Base-by-base conservation (phyloP, 1,140 invertebrate species). In the Drosophila pallidifrons region DNA sequence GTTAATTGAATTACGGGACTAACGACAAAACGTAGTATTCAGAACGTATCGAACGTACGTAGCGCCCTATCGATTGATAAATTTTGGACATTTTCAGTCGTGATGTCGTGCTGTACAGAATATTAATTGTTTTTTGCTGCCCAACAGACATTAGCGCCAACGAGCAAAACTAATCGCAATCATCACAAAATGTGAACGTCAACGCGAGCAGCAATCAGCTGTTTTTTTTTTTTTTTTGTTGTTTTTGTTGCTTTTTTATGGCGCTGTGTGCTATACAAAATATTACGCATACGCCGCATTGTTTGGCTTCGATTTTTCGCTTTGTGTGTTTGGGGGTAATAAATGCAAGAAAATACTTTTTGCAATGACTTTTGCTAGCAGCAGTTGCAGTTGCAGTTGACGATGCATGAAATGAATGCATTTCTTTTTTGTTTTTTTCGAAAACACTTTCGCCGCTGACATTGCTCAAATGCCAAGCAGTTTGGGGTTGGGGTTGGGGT, bases 1-100 rank as follows among this genome's bases (percentile, higher is more conserved):
- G 83, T 87, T 87, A 87, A 87, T 88, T 88, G 70, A 87, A 87
- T 87, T 87, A 87, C 82, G 74, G 59, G 54, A 20, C 51, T n/a
- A 68, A 32, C 58, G 55, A 64, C 71, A 25, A 52, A 49, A 46
- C 77, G 20, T 38, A 38, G 35, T 38, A 10, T 10, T 8, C 35
- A 10, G 1, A 65, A 25, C 4, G 68, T 52, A 80, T 72, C 77
- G 66, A 75, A 59, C 47, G 35, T 35, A 59, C 47, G 35, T 35
- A 41, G 16, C 30, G 45, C 46, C 46, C 52, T 35, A 75, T 80
- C 81, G 77, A 80, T 82, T 78, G 81, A 55, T 35, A 58, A 32
- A 51, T 57, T 65, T 30, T 10, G 43, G 43, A 49, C 68, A 65
- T 57, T 43, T 51, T 38, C 13, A n/a, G 20, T 15, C 20, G 20